Conservation (phyloP, 2,888 invertebrate species). For the Boloria euphrosyne region DNA sequence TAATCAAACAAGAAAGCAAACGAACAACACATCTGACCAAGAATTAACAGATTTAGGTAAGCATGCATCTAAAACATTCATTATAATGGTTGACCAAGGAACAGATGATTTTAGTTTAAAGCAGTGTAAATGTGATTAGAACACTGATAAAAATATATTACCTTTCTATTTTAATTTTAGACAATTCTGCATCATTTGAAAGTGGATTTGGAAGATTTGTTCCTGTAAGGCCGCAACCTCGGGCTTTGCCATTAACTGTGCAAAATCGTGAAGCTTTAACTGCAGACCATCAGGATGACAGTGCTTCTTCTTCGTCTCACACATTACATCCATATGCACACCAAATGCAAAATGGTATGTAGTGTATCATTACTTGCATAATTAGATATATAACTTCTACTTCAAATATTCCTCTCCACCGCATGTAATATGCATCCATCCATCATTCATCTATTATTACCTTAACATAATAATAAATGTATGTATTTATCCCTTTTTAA, state of each 20-base stretch:
- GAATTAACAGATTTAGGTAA: slow-evolving; percentile 77
- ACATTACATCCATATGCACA: slow-evolving; percentile 72
- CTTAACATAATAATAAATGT: too few relatives aligned
- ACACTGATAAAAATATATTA: too few relatives aligned
- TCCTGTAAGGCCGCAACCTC: slow-evolving; percentile 77
- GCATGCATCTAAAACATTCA: slow-evolving; percentile 31
- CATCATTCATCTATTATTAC: too few relatives aligned
- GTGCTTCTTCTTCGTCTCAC: slow-evolving; percentile 63
- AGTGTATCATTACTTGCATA: background rate
- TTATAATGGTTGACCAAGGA: background rate
- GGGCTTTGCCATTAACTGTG: slow-evolving; percentile 69
- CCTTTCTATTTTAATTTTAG: slow-evolving; percentile 53
- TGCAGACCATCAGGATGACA: slow-evolving; percentile 68
- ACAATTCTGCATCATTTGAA: slow-evolving; percentile 72
- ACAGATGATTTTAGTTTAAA: too few relatives aligned
- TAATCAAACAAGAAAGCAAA: slow-evolving; percentile 74
- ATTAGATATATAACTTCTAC: too few relatives aligned
- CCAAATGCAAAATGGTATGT: slow-evolving; percentile 75
- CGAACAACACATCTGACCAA: slow-evolving; percentile 76
- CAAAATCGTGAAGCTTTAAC: slow-evolving; percentile 70
- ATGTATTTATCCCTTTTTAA: too few relatives aligned
- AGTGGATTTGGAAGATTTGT: slow-evolving; percentile 79
- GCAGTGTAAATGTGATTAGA: too few relatives aligned
- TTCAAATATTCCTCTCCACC: too few relatives aligned
- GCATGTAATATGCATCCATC: too few relatives aligned